Evolutionary conservation across 2,113 vertebrate species (phyloP).

Genomic region (Rissa tridactyla): DNA sequence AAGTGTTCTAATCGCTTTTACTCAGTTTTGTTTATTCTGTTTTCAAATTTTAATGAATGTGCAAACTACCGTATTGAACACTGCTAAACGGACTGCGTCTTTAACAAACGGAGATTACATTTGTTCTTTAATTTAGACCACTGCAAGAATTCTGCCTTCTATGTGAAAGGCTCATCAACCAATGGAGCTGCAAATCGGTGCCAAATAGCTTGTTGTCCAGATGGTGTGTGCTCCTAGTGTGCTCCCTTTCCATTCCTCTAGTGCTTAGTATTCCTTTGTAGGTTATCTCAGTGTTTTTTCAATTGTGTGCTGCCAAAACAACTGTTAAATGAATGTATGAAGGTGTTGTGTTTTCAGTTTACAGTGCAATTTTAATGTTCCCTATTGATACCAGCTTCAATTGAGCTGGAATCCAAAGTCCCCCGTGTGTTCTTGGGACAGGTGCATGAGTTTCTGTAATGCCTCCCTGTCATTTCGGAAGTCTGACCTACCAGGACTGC

Average conservation of each 20-base stretch:
- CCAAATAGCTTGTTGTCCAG: slow-evolving; percentile 16
- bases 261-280: slow-evolving; percentile 10
- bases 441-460: background rate
- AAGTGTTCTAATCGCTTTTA: background rate
- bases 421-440: background rate
- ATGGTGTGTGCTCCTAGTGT: background rate
- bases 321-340: slow-evolving; percentile 38
- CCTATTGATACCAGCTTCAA: background rate
- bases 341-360: slow-evolving; percentile 4
- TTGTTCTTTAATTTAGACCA: background rate
- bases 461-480: background rate
- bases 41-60: background rate
- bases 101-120: background rate
- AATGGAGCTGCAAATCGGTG: background rate
- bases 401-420: background rate
- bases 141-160: background rate
- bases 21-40: background rate
- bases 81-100: background rate
- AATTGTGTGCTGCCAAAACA: slow-evolving; percentile 15
- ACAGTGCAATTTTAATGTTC: background rate
- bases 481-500: background rate
- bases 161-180: background rate
- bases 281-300: background rate
- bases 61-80: background rate
- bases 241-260: background rate